Evolutionary conservation across 2,888 invertebrate species (phyloP).

Genomic region (Agonopterix alstromeriana): DNA sequence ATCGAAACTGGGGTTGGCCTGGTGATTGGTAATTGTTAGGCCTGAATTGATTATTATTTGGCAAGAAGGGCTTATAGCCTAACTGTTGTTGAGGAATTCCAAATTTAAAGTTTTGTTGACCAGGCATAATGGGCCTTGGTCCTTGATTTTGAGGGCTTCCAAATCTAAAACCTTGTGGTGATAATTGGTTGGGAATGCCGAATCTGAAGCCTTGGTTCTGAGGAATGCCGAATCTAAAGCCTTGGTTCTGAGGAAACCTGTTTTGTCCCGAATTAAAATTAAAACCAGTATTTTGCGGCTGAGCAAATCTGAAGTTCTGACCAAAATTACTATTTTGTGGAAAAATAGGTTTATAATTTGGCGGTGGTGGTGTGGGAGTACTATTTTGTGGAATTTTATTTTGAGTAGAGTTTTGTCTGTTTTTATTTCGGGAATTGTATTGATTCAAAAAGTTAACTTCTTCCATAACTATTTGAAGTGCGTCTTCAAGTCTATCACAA

Average conservation of each 20-base stretch:
- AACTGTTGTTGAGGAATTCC: not conserved
- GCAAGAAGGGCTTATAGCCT: not conserved
- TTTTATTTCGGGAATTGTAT: not conserved
- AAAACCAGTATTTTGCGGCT: too few relatives aligned
- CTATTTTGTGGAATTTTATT: not conserved
- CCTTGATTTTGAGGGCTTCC: not conserved
- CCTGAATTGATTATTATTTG: not conserved
- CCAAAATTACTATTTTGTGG: not conserved
- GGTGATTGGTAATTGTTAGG: too few relatives aligned
- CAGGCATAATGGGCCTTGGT: not conserved
- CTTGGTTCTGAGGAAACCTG: not conserved
- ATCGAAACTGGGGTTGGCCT: not conserved
- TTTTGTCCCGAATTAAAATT: too few relatives aligned
- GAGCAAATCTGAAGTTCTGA: not conserved
- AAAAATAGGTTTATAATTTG: conserved; percentile 1
- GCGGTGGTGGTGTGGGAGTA: not conserved
- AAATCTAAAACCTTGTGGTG: not conserved
- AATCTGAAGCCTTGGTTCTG: not conserved
- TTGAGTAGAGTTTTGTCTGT: not conserved
- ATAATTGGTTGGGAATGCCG: not conserved
- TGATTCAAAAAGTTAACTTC: conserved; percentile 2
- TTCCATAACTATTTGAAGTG: not conserved
- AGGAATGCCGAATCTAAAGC: too few relatives aligned
- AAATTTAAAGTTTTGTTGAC: not conserved
- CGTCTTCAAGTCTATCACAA: not conserved